phyloP scores from a whole-genome alignment of 2,113 vertebrate species.

The Toxostoma redivivum region DNA sequence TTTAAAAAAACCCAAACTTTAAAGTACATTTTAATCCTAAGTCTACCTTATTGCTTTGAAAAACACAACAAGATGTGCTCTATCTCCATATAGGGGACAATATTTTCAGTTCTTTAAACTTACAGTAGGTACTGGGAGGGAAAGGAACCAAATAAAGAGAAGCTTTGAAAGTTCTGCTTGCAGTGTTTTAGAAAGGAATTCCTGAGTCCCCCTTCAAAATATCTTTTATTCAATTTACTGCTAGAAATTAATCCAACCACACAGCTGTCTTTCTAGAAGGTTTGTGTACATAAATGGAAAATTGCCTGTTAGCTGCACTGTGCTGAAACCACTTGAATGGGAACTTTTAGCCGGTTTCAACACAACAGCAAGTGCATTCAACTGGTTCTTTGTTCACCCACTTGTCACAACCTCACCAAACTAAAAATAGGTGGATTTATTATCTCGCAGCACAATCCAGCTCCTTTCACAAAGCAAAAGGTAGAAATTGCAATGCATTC shows the following conservation, averaged over 20 bases:
- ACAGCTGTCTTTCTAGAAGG: slow-evolving; percentile 60
- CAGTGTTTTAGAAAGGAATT: slow-evolving; percentile 40
- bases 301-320: slow-evolving; percentile 54
- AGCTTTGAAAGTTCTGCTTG: slow-evolving; percentile 40
- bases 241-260: slow-evolving; percentile 57
- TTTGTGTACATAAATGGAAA: slow-evolving; percentile 64
- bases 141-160: background rate
- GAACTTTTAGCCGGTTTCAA: slow-evolving; percentile 54
- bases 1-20: too few species aligned
- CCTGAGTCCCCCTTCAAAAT: slow-evolving; percentile 27
- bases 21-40: background rate
- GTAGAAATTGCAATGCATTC: slow-evolving; percentile 63
- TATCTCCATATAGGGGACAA: background rate
- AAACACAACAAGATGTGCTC: background rate
- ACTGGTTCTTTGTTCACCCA: slow-evolving; percentile 57
- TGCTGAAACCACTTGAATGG: slow-evolving; percentile 54
- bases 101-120: slow-evolving; percentile 39
- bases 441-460: slow-evolving; percentile 61
- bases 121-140: background rate
- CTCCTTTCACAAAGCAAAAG: slow-evolving; percentile 59
- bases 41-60: background rate
- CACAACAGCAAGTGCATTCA: slow-evolving; percentile 62
- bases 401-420: slow-evolving; percentile 50
- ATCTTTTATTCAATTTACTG: slow-evolving; percentile 51
- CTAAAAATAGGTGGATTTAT: slow-evolving; percentile 70